These are phyloP conservation scores for Clarias laeviceps DNA, from an alignment of 2,797 vertebrate species.

Conservation along the genomic window DNA sequence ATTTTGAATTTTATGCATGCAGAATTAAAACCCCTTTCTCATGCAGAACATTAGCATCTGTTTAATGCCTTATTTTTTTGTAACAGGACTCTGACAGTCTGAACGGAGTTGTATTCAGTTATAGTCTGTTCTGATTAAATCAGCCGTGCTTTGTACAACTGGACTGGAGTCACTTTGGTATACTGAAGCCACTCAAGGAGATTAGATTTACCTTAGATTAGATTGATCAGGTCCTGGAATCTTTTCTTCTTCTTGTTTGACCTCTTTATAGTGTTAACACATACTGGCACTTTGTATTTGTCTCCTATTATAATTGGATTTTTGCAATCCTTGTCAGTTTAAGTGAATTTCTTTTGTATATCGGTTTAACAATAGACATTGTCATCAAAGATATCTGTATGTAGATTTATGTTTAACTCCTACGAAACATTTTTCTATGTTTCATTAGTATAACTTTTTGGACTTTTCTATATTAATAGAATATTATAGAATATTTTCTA, in stretches of 20 bases:
- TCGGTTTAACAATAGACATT: neutral
- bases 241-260: neutral
- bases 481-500: too few species aligned
- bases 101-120: slow-evolving; percentile 44
- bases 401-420: neutral
- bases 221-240: slow-evolving; percentile 20
- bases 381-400: neutral
- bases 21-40: neutral
- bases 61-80: slow-evolving; percentile 35
- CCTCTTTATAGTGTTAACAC: slow-evolving; percentile 7
- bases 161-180: slow-evolving; percentile 42
- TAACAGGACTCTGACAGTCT: slow-evolving; percentile 29
- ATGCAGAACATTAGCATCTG: slow-evolving; percentile 35
- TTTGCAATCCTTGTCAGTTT: neutral
- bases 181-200: slow-evolving; percentile 30
- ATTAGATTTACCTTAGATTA: slow-evolving; percentile 35
- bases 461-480: too few species aligned
- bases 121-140: slow-evolving; percentile 44
- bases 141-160: slow-evolving; percentile 26
- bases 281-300: slow-evolving; percentile 10
- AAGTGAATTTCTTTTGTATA: neutral
- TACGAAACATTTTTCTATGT: neutral
- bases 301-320: neutral
- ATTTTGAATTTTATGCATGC: neutral
- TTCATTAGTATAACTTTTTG: neutral